Percentiles rank a stretch among this genome's conserved stretches.
Evolutionary conservation across 2,888 invertebrate species (phyloP).

Genomic region (Drosophila antonietae): DNA sequence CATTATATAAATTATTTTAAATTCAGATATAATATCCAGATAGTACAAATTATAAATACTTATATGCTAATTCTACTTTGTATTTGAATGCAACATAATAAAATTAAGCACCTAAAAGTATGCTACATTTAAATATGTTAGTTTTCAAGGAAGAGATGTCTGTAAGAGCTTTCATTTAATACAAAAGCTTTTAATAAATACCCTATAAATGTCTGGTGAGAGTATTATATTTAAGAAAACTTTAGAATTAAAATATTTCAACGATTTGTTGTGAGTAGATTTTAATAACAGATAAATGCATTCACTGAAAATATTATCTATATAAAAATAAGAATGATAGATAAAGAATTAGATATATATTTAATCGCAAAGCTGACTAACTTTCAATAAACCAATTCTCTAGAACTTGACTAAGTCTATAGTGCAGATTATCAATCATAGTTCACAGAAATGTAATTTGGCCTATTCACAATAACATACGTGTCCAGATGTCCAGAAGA

Average conservation of each 20-base stretch:
- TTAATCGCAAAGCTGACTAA: not conserved
- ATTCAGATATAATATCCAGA: not conserved
- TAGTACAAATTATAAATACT: not conserved
- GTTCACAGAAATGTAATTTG: not conserved
- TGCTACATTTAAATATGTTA: not conserved
- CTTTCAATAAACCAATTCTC: not conserved
- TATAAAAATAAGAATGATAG: not conserved
- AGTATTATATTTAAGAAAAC: not conserved
- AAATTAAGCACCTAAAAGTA: conserved; percentile 9
- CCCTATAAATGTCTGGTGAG: not conserved
- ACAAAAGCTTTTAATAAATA: not conserved
- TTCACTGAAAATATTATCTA: not conserved
- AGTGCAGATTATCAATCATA: not conserved
- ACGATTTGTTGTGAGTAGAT: not conserved
- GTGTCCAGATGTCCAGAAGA: conserved; percentile 3
- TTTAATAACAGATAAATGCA: not conserved
- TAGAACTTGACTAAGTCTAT: not conserved
- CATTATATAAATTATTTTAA: not conserved
- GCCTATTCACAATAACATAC: not conserved
- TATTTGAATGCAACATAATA: not conserved
- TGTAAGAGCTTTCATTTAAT: not conserved
- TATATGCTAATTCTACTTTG: not conserved
- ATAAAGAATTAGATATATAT: not conserved
- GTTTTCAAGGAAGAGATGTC: not conserved
- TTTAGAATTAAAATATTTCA: too few relatives aligned